These are phyloP conservation scores for Labeo rohita DNA, from an alignment of 2,113 vertebrate species.

Conservation along the genomic window DNA sequence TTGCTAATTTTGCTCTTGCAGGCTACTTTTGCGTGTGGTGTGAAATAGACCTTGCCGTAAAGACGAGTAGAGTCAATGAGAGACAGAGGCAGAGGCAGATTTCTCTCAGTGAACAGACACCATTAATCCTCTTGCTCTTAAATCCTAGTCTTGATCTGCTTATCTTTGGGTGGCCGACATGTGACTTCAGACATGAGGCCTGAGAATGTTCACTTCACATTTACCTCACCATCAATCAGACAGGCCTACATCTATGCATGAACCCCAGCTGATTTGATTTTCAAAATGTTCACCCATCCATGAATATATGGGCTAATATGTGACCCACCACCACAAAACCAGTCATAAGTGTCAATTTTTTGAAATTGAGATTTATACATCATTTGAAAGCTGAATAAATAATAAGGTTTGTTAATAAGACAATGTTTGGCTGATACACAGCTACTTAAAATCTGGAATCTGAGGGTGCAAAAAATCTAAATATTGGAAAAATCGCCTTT, in stretches of 20 bases:
- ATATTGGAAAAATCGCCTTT: no score
- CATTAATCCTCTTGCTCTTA: conserved; percentile 49
- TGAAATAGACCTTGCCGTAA: not conserved
- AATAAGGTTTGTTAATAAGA: no score
- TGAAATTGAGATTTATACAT: no score
- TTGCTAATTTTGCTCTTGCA: not conserved
- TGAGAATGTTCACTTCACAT: conserved; percentile 17
- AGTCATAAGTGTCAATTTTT: no score
- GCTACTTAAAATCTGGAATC: no score
- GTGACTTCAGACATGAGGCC: conserved; percentile 7
- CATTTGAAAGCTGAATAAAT: no score
- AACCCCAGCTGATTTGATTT: not conserved
- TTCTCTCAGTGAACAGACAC: not conserved
- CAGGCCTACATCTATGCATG: not conserved
- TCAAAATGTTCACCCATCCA: not conserved
- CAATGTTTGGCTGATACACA: no score
- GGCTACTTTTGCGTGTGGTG: not conserved
- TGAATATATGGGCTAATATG: not conserved
- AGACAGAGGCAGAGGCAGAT: not conserved
- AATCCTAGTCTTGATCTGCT: conserved; percentile 24
- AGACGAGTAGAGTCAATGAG: not conserved
- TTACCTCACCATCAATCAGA: not conserved
- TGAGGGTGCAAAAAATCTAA: no score
- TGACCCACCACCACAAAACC: no score
- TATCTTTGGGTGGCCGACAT: conserved; percentile 21